These are phyloP conservation scores for Macquaria ambigua DNA, from an alignment of 2,113 vertebrate genomes.

Conservation along the genomic window DNA sequence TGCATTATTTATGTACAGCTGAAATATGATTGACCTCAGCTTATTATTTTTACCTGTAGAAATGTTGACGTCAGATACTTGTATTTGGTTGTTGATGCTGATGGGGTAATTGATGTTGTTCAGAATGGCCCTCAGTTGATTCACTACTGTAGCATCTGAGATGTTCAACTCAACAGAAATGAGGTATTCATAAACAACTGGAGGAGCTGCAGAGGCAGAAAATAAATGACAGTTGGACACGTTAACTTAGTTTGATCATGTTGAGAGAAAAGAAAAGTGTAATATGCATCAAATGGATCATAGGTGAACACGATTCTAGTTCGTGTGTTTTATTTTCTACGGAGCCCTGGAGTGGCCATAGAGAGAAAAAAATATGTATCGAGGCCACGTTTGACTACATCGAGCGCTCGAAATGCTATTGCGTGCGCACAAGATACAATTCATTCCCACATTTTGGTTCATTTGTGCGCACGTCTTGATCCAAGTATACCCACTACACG, in stretches of 20 bases:
- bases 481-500: too few relatives aligned
- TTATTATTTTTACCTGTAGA: slow-evolving; percentile 46
- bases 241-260: too few relatives aligned
- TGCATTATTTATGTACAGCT: too few relatives aligned
- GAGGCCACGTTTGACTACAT: too few relatives aligned
- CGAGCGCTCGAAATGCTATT: too few relatives aligned
- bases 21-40: too few relatives aligned
- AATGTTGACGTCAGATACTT: slow-evolving; percentile 34
- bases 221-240: neutral
- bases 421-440: too few relatives aligned
- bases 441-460: too few relatives aligned
- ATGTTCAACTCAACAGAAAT: slow-evolving; percentile 52
- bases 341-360: too few relatives aligned
- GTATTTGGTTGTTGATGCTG: slow-evolving; percentile 8
- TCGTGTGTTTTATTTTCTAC: neutral
- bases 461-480: too few relatives aligned
- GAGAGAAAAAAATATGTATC: too few relatives aligned
- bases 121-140: slow-evolving; percentile 44
- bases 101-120: slow-evolving; percentile 45
- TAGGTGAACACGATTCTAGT: neutral
- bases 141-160: slow-evolving; percentile 31
- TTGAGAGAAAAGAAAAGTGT: neutral
- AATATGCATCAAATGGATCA: neutral
- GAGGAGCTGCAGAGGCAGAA: neutral
- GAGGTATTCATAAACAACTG: neutral